Conservation (phyloP, 2,113 vertebrate species). For the Eretmodus cyanostictus region DNA sequence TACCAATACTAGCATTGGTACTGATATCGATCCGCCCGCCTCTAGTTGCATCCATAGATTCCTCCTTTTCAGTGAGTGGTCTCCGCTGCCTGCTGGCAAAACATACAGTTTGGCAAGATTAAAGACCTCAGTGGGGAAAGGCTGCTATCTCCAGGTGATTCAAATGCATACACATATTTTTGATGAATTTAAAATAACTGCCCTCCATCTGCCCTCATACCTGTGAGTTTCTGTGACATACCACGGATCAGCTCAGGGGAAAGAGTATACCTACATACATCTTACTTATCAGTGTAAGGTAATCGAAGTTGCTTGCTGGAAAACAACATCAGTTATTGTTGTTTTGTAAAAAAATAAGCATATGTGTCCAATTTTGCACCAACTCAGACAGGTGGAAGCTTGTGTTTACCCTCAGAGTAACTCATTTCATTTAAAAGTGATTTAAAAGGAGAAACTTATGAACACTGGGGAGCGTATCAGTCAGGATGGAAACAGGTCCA, state of each 20-base stretch:
- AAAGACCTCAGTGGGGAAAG: background rate
- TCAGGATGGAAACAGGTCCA: background rate
- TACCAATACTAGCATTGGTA: background rate
- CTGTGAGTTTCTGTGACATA: background rate
- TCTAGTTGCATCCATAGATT: background rate
- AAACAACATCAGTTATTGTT: background rate
- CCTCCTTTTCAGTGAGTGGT: background rate
- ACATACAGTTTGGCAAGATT: background rate
- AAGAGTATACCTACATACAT: background rate
- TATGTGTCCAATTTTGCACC: background rate
- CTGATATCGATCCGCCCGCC: background rate
- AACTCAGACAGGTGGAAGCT: background rate
- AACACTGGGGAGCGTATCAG: background rate
- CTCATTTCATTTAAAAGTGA: background rate
- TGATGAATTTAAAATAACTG: background rate
- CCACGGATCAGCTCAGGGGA: background rate
- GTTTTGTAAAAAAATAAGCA: background rate
- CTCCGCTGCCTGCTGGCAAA: background rate
- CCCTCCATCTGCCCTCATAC: background rate
- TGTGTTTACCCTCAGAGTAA: background rate
- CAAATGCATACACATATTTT: background rate
- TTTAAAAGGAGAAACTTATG: background rate
- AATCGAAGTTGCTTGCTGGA: rapidly evolving
- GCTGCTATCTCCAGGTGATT: background rate
- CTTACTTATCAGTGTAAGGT: background rate